phyloP scores from a whole-genome alignment of 2,888 invertebrate species.

The Conomelus anceps region DNA sequence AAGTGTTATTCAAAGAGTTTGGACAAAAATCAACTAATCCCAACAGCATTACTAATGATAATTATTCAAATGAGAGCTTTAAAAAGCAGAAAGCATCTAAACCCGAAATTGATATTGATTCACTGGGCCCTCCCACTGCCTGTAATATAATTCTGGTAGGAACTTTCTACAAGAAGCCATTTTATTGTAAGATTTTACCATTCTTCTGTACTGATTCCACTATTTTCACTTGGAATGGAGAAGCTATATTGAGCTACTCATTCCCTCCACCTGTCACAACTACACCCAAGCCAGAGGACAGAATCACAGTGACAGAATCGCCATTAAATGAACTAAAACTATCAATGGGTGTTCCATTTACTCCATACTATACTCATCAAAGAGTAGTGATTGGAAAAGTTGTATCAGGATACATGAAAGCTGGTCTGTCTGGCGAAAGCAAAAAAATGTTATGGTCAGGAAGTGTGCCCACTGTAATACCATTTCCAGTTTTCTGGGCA shows the following conservation, averaged over 20 bases:
- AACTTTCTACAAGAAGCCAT: slow-evolving; percentile 25
- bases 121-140: neutral
- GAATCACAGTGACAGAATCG: neutral
- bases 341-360: neutral
- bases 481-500: slow-evolving; percentile 30
- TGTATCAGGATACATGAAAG: slow-evolving; percentile 26
- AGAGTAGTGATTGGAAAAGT: slow-evolving; percentile 27
- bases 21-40: neutral
- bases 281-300: neutral
- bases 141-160: slow-evolving; percentile 28
- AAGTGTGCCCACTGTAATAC: slow-evolving; percentile 26
- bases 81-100: neutral
- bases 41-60: neutral
- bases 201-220: slow-evolving; percentile 30
- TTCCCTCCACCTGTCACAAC: slow-evolving; percentile 19
- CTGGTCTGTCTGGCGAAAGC: slow-evolving; percentile 17
- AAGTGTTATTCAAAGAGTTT: slow-evolving; percentile 18
- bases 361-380: neutral
- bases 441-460: slow-evolving; percentile 31
- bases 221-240: slow-evolving; percentile 30
- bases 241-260: slow-evolving; percentile 24
- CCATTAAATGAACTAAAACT: neutral
- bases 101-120: neutral
- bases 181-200: slow-evolving; percentile 30
- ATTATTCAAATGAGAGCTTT: too few species aligned